Evolutionary conservation across 2,113 vertebrate genomes (phyloP).

Genomic region (Galbula dea): DNA sequence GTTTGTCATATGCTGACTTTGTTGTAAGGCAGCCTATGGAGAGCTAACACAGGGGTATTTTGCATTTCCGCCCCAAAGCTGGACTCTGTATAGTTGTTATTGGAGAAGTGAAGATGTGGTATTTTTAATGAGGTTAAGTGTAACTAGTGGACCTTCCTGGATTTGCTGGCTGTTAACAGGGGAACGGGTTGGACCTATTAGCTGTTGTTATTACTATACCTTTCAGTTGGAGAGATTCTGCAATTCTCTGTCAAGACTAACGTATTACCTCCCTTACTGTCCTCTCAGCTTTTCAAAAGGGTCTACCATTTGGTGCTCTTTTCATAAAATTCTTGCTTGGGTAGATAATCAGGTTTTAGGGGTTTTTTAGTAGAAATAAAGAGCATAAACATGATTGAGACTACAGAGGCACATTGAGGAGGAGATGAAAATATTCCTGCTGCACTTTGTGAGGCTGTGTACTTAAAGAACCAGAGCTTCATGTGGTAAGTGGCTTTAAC

Average conservation of each 20-base stretch:
- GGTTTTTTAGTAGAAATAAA: background rate
- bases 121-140: background rate
- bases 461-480: constrained; percentile 11
- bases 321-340: background rate
- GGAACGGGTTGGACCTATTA: background rate
- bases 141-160: background rate
- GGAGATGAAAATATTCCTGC: constrained; percentile 9
- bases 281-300: background rate
- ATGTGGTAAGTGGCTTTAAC: constrained; percentile 5
- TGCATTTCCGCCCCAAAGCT: background rate
- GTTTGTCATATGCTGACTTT: background rate
- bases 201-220: background rate
- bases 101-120: background rate
- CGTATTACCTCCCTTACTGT: background rate
- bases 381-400: background rate
- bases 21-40: background rate
- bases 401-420: background rate
- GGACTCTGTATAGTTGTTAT: background rate
- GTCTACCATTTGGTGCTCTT: background rate
- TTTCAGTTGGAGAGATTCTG: background rate
- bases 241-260: background rate
- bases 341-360: background rate
- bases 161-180: background rate
- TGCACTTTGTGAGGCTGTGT: background rate
- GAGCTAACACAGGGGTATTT: background rate